Evolutionary conservation across 1,140 invertebrate species (phyloP), one percentile per base, ranked within the genome.

Genomic region (Mactra quadrangularis): DNA sequence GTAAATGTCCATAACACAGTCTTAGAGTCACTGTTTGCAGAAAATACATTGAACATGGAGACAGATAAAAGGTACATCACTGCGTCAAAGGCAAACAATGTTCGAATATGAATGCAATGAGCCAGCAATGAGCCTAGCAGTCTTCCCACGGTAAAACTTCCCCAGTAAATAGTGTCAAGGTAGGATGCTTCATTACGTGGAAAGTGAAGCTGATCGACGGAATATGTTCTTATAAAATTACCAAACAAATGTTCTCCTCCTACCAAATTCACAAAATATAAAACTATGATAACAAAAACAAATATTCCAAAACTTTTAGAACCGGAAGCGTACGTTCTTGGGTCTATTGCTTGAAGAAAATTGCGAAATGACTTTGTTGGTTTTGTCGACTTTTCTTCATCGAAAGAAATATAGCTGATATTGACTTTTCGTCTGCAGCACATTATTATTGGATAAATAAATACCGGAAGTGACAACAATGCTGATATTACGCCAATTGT

Each of bases 241-340:
- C 85, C 85, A 45, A 68, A 86, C 25, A 83, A 47, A n/a, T 86
- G 76, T 41, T 87, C 87, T 22, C 78, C 85, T 9, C 82, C 87
- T 25, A 86, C 83, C 7, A 77, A 35, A 45, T 87, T 71, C 17
- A 82, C 33, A 33, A 47, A 86, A 25, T 47, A 83, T 3, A 84
- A 11, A 53, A 85, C 74, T 9, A 85, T 27, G 1, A 87, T 47
- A 38, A 76, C 53, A 27, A 86, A 79, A n/a, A 87, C 68, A 29
- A 74, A 52, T 11, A 82, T 47, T 1, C 79, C 87, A 35, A 64
- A 83, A 31, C 25, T 38, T 22, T 50, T 9, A 9, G 57, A 47
- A 0, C 85, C 85, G 7, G 55, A 41, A 27, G 75, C 78, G 45
- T 86, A 88, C 22, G 81, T 50, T 2, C 35, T 71, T 6, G 85